Percentiles rank a stretch among this genome's conserved stretches.
Evolutionary conservation across 1,140 invertebrate species (phyloP).

Genomic region (Proctacanthus coquilletti): DNA sequence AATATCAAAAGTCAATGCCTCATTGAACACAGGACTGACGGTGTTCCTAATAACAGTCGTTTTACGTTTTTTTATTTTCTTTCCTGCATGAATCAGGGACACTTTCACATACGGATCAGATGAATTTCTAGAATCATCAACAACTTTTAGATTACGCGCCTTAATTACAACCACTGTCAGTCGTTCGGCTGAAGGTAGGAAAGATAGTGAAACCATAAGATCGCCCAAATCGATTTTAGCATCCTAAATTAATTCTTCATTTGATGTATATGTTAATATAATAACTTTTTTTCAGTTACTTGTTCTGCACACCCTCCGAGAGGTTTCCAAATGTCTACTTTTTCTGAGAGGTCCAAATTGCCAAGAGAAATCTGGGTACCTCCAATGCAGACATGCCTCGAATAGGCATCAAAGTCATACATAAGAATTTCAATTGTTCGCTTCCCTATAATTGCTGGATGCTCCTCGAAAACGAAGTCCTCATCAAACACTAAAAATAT

Average conservation of each 20-base stretch:
- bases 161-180: constrained; percentile 50
- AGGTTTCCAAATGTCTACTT: constrained; percentile 30
- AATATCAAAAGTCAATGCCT: constrained; percentile 72
- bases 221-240: constrained; percentile 39
- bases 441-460: constrained; percentile 37
- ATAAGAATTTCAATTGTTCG: constrained; percentile 36
- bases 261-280: not conserved
- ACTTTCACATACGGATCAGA: constrained; percentile 77
- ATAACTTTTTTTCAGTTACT: constrained; percentile 15
- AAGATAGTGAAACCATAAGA: constrained; percentile 50
- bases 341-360: constrained; percentile 32
- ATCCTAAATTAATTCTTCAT: constrained; percentile 14
- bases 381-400: constrained; percentile 41
- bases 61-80: constrained; percentile 75
- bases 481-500: constrained; percentile 46
- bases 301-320: constrained; percentile 30
- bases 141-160: constrained; percentile 41
- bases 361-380: constrained; percentile 35
- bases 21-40: constrained; percentile 73
- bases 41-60: constrained; percentile 74
- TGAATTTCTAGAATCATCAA: constrained; percentile 36
- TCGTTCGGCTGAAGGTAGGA: constrained; percentile 45
- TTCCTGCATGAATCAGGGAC: constrained; percentile 58
- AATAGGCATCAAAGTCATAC: constrained; percentile 51
- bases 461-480: constrained; percentile 58